Evolutionary conservation across 2,888 invertebrate genomes (phyloP).

Genomic region (Fissipunctia ypsillon): DNA sequence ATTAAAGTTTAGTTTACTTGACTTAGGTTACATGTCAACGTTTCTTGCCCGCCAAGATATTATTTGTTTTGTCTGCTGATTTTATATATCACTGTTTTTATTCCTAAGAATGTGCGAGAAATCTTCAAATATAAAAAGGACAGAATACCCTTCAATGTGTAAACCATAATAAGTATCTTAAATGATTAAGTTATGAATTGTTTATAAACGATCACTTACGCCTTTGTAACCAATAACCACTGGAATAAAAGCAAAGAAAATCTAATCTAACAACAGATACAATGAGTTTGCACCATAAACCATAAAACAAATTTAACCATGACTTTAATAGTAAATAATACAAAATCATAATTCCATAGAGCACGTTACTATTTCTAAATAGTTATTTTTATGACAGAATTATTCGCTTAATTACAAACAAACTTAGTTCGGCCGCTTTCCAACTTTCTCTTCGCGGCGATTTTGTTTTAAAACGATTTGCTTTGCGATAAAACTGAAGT

Average conservation of each 20-base stretch:
- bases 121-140: not conserved
- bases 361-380: constrained; percentile 61
- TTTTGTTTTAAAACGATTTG: constrained; percentile 64
- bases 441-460: constrained; percentile 63
- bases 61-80: not conserved
- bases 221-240: not conserved
- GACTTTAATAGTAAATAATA: constrained; percentile 4
- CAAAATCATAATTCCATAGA: constrained; percentile 44
- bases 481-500: constrained; percentile 57
- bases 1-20: not conserved
- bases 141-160: not conserved
- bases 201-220: not conserved
- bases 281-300: not conserved
- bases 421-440: constrained; percentile 66
- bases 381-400: constrained; percentile 67
- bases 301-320: not conserved
- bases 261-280: not conserved
- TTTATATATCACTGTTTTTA: not conserved
- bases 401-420: constrained; percentile 69
- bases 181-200: not conserved
- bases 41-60: not conserved
- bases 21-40: not conserved
- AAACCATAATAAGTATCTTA: not conserved
- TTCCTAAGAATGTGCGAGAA: not conserved
- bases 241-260: not conserved